Percentiles rank a stretch among this genome's conserved stretches.
These are phyloP conservation scores for Pelobates cultripes DNA, from an alignment of 2,797 vertebrate species.

Conservation along the genomic window DNA sequence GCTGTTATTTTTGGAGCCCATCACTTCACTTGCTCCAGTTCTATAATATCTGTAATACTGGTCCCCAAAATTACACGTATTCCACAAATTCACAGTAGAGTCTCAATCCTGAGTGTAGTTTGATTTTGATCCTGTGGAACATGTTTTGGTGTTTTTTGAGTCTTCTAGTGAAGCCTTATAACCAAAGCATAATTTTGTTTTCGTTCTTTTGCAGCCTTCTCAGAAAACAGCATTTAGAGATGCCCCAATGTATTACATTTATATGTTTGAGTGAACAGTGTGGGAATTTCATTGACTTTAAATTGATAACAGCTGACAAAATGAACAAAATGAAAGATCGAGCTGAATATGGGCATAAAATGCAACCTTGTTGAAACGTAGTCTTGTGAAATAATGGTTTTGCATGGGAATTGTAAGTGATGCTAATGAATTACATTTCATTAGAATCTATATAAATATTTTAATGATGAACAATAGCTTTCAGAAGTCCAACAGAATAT, in stretches of 20 bases:
- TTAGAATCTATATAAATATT: constrained; percentile 77
- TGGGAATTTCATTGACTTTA: constrained; percentile 84
- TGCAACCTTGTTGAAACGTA: constrained; percentile 71
- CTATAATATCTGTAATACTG: no score
- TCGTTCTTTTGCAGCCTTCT: constrained; percentile 89
- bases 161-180: constrained; percentile 81
- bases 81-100: no score
- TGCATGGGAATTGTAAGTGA: constrained; percentile 76
- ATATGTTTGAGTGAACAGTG: constrained; percentile 86
- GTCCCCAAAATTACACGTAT: no score
- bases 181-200: constrained; percentile 96
- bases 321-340: constrained; percentile 72
- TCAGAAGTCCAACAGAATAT: constrained; percentile 71
- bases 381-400: constrained; percentile 70
- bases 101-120: no score
- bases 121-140: no score
- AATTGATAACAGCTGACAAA: constrained; percentile 84
- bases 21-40: no score
- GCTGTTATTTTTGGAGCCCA: no score
- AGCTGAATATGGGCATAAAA: constrained; percentile 77
- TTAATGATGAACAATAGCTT: constrained; percentile 73
- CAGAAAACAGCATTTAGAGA: constrained; percentile 72
- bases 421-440: constrained; percentile 72
- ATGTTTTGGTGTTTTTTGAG: no score
- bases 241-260: constrained; percentile 93